Conservation (phyloP, 2,113 vertebrate genomes). For the Rhinolophus ferrumequinum region DNA sequence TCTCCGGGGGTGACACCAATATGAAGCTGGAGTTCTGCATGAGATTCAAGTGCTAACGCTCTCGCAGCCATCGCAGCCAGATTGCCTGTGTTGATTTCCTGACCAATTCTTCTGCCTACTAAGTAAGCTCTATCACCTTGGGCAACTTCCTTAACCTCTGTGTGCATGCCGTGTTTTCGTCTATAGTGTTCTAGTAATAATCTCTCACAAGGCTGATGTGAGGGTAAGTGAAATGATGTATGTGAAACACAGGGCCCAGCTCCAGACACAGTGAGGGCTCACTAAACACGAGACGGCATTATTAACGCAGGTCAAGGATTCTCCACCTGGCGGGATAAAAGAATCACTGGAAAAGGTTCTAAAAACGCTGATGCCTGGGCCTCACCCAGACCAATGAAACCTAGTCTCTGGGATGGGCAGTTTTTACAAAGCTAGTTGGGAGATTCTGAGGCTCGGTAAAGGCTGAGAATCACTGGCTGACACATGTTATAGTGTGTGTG, state of each 20-base stretch:
- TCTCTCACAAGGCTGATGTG: not conserved
- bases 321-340: not conserved
- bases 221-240: not conserved
- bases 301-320: not conserved
- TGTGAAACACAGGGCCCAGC: not conserved
- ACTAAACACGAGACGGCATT: not conserved
- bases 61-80: not conserved
- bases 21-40: not conserved
- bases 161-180: not conserved
- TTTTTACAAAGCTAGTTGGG: not conserved
- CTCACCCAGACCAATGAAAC: not conserved
- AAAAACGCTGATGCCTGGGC: not conserved
- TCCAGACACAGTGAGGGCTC: not conserved
- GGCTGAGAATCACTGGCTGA: not conserved
- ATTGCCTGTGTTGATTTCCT: not conserved
- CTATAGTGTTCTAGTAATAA: not conserved
- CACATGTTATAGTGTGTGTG: too few relatives aligned
- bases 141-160: not conserved
- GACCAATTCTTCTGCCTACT: not conserved
- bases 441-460: not conserved
- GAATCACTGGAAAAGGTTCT: not conserved
- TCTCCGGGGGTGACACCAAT: not conserved
- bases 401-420: not conserved
- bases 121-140: not conserved
- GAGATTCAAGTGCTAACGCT: not conserved